Evolutionary conservation across 2,797 vertebrate genomes (phyloP), one percentile per base, ranked within the genome.

Genomic region (Tapera naevia): DNA sequence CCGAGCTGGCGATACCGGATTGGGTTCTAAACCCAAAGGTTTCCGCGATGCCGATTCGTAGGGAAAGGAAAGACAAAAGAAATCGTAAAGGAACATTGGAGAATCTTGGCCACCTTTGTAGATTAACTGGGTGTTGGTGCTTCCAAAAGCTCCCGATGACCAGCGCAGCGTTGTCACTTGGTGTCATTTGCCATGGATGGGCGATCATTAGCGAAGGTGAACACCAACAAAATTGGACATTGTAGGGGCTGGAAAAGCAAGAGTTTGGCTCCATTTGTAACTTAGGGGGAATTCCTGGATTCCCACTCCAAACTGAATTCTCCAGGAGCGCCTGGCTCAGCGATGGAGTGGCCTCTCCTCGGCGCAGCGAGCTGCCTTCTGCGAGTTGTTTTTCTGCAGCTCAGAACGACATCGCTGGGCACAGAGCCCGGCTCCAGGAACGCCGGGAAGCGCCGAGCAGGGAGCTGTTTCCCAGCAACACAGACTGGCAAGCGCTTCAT

Each of bases 401-500:
- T 71, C 72, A 17, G 64, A 45, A 15, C 74, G 54, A 2, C 5
- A 10, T 1, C 2, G 27, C 93, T 10, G 0, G 93, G 91, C 94
- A 75, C 75, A 0, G 17, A 87, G 94, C 94, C 46, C 10, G 46
- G 11, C 45, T 45, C 45, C 18, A 45, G 45, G 45, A 45, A 45
- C 45, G 45, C 18, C 17, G 17, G 45, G 18, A 19, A 45, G 45
- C 45, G 17, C 10, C 46, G 17, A 46, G 78, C 80, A 5, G 13
- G 1, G 28, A 41, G 89, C 64, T 1, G 88, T 91, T 75, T 58
- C 89, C 53, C 88, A 76, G 94, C 89, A 91, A 94, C 94, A 4
- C 4, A n/a, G 43, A 14, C 46, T 14, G 11, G 73, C 35, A 1
- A 62, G 13, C 14, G 4, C 71, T 23, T 6, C 0, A 5, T 1